Conservation (phyloP, 2,797 vertebrate genomes). For the Enteromius unitaeniatus region DNA sequence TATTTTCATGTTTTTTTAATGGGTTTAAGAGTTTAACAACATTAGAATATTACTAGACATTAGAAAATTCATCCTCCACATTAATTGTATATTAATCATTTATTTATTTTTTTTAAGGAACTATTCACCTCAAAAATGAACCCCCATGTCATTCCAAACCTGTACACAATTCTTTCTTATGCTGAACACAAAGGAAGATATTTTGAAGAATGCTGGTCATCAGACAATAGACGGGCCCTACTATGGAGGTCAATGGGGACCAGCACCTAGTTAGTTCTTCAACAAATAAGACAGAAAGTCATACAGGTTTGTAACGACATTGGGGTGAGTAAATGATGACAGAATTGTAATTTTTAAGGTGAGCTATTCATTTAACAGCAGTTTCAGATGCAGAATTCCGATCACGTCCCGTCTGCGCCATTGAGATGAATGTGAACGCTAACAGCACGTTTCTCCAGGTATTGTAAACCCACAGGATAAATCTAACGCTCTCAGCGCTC, state of each 20-base stretch:
- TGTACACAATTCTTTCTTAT: neutral
- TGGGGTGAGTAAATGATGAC: neutral
- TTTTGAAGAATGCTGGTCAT: too few species aligned
- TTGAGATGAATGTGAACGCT: constrained; percentile 9
- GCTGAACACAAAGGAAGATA: too few species aligned
- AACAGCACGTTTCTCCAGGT: neutral
- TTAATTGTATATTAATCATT: too few species aligned
- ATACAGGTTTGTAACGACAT: too few species aligned
- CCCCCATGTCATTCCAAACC: too few species aligned
- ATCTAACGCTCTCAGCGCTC: neutral
- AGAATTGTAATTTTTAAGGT: too few species aligned
- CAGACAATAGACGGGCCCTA: neutral
- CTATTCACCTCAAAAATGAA: too few species aligned
- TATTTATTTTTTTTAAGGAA: too few species aligned
- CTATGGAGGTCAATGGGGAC: neutral
- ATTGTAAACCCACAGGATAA: neutral
- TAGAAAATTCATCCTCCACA: too few species aligned
- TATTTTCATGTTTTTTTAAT: too few species aligned
- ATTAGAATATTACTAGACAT: too few species aligned
- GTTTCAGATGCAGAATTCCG: neutral
- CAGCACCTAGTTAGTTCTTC: neutral
- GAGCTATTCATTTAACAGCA: neutral
- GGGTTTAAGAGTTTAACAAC: too few species aligned
- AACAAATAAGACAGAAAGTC: neutral
- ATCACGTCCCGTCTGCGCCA: neutral